Conservation (phyloP, 2,113 vertebrate species). For the Nothocercus nigrocapillus region DNA sequence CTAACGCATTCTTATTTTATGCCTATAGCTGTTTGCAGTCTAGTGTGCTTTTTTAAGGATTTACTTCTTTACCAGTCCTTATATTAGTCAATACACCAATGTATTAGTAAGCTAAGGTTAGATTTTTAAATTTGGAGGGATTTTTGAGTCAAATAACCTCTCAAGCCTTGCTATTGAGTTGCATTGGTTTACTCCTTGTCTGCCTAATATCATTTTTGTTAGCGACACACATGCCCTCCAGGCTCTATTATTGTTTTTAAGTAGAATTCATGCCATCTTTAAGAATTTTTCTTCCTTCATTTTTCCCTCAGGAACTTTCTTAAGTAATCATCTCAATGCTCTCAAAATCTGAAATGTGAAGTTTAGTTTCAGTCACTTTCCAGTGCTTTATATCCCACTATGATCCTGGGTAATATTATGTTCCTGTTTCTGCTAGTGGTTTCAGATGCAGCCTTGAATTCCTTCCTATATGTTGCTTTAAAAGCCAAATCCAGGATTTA, state of each 20-base stretch:
- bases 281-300: not conserved
- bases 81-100: not conserved
- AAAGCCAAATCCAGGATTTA: not conserved
- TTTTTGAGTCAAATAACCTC: not conserved
- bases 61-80: not conserved
- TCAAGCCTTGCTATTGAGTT: not conserved
- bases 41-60: not conserved
- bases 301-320: not conserved
- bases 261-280: not conserved
- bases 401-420: not conserved
- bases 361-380: not conserved
- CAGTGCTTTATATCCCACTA: not conserved
- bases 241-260: not conserved
- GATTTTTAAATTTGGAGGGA: not conserved
- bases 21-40: not conserved
- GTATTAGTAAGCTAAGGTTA: not conserved
- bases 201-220: not conserved
- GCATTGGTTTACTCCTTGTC: not conserved
- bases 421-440: not conserved
- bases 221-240: not conserved
- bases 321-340: not conserved
- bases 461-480: not conserved
- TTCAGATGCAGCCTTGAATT: not conserved
- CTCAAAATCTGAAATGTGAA: not conserved
- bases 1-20: not conserved